Conservation (phyloP, 2,113 vertebrate genomes). For the Gorsachius goisagi region DNA sequence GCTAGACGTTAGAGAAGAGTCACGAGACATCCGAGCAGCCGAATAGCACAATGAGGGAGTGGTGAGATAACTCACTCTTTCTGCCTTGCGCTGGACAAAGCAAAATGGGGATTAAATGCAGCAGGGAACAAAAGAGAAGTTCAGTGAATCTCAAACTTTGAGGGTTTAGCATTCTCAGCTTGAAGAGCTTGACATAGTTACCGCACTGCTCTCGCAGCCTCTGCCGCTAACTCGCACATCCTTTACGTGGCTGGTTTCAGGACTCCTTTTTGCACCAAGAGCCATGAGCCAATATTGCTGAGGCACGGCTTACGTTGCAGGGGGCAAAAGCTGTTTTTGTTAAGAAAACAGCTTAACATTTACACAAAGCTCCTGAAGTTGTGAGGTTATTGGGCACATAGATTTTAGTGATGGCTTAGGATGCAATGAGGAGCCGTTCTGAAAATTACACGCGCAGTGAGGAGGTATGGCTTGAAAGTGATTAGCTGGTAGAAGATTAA, state of each 20-base stretch:
- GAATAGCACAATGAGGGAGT: background rate
- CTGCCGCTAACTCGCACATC: background rate
- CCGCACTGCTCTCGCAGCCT: accelerated
- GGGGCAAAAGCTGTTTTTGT: background rate
- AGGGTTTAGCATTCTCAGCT: background rate
- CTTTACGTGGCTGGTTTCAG: background rate
- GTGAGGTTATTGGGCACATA: background rate
- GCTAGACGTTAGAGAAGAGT: background rate
- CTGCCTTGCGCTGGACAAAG: background rate
- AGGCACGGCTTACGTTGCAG: background rate
- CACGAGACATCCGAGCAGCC: background rate
- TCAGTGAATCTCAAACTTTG: background rate
- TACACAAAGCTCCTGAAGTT: background rate
- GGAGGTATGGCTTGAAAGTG: background rate
- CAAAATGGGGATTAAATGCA: background rate
- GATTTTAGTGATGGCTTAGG: background rate
- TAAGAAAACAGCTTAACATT: background rate
- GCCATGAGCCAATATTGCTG: background rate
- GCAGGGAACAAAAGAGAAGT: background rate
- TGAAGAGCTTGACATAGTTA: background rate
- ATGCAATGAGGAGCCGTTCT: background rate
- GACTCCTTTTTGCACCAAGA: background rate
- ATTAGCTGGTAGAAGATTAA: conserved; percentile 43
- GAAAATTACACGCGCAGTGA: background rate
- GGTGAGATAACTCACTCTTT: background rate